Percentiles rank a stretch among this genome's conserved stretches.
phyloP scores from a whole-genome alignment of 2,888 invertebrate species.

The Polyommatus icarus region DNA sequence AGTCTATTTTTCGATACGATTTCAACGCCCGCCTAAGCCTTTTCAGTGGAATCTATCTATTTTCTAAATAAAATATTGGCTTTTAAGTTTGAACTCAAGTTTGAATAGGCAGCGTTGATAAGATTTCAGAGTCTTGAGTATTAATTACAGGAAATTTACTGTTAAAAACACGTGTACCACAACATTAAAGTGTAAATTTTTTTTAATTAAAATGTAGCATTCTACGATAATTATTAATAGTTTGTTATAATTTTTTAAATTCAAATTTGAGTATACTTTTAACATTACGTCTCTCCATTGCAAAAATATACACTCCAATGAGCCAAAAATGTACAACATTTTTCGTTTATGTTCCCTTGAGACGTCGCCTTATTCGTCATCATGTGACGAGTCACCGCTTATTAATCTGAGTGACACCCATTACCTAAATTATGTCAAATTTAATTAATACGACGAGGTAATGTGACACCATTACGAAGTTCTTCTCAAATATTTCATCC shows the following conservation, averaged over 20 bases:
- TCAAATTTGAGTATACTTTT: no score
- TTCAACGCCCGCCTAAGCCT: not conserved
- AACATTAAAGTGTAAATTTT: not conserved
- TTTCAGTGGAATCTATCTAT: not conserved
- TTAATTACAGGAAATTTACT: not conserved
- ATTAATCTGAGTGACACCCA: not conserved
- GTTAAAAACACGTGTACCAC: not conserved
- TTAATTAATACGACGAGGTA: not conserved
- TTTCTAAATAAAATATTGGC: not conserved
- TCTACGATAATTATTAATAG: no score
- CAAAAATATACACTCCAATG: not conserved
- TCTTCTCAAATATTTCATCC: not conserved
- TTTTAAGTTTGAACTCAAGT: no score
- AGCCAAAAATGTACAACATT: not conserved
- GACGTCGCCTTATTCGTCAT: not conserved
- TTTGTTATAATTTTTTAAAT: no score
- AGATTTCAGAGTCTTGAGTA: not conserved
- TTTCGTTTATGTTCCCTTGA: not conserved
- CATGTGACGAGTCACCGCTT: not conserved
- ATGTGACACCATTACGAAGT: not conserved
- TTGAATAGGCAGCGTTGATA: not conserved
- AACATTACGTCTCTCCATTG: not conserved
- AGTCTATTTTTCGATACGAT: not conserved
- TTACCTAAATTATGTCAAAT: constrained; percentile 2
- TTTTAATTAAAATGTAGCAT: no score